These are phyloP conservation scores for Myiopsitta monachus DNA, from an alignment of 2,113 vertebrate species.

Conservation along the genomic window DNA sequence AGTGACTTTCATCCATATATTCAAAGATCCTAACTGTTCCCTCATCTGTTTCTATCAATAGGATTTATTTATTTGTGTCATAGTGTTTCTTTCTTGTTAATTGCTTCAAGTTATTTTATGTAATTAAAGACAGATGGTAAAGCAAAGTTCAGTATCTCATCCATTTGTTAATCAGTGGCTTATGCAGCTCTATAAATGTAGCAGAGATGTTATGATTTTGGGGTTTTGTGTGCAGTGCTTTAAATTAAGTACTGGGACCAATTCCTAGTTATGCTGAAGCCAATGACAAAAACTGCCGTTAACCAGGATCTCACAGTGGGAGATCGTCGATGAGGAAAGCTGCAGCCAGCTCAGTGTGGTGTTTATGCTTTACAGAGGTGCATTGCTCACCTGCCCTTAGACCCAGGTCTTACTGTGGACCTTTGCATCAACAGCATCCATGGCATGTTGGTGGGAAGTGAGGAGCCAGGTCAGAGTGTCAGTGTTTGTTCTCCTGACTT, in stretches of 20 bases:
- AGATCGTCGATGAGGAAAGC: conserved; percentile 34
- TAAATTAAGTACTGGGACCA: conserved; percentile 63
- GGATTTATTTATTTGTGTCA: conserved; percentile 68
- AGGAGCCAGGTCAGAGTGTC: not conserved
- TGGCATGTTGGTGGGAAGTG: fast-evolving
- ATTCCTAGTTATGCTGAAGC: conserved; percentile 43
- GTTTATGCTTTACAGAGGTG: conserved; percentile 23
- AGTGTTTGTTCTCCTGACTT: not conserved
- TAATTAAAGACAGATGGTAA: conserved; percentile 70
- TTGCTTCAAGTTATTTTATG: conserved; percentile 69
- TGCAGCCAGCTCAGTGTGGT: conserved; percentile 32
- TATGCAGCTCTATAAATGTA: conserved; percentile 63
- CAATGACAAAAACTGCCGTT: conserved; percentile 64
- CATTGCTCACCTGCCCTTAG: not conserved
- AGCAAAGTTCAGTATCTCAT: conserved; percentile 67
- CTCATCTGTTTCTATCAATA: conserved; percentile 60
- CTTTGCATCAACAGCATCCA: not conserved
- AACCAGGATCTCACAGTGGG: conserved; percentile 61
- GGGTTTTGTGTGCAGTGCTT: conserved; percentile 53
- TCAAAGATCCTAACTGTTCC: conserved; percentile 30
- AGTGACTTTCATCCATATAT: not conserved
- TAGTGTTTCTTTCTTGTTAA: conserved; percentile 64
- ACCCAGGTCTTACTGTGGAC: not conserved
- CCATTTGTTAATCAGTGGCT: conserved; percentile 64
- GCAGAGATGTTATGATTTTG: conserved; percentile 57